A percentile compares a stretch with the other conserved stretches of the same genome.
These are phyloP conservation scores for Xenops minutus DNA, from an alignment of 2,797 vertebrate species.

Conservation along the genomic window DNA sequence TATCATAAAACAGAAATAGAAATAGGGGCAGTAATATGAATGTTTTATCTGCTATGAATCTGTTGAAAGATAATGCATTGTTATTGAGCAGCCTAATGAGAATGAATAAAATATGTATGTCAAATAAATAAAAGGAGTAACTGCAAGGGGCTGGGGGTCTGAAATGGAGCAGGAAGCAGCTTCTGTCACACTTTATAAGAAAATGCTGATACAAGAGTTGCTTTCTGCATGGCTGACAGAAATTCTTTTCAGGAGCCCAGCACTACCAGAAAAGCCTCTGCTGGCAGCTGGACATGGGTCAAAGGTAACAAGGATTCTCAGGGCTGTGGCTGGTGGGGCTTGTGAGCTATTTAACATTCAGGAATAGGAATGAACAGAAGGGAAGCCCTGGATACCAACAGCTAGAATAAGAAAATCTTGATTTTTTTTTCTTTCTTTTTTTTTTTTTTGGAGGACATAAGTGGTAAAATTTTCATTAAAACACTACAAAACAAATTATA, in stretches of 20 bases:
- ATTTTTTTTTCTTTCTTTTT: not conserved
- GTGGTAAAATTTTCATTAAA: slow-evolving; percentile 49
- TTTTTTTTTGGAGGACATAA: not conserved
- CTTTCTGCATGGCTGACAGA: not conserved
- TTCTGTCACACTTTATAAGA: not conserved
- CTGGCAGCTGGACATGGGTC: not conserved
- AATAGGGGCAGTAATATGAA: slow-evolving; percentile 19
- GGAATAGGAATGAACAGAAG: not conserved
- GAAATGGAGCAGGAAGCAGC: not conserved
- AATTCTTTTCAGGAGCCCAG: not conserved
- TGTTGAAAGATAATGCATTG: slow-evolving; percentile 34
- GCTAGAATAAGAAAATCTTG: not conserved
- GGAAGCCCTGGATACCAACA: not conserved
- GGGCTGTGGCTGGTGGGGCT: not conserved
- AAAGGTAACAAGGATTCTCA: not conserved
- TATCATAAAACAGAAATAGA: slow-evolving; percentile 47
- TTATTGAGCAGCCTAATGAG: slow-evolving; percentile 34
- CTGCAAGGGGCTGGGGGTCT: not conserved
- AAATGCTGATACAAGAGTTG: not conserved
- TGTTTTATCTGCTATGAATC: slow-evolving; percentile 47
- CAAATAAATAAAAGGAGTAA: slow-evolving; percentile 31
- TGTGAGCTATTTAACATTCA: not conserved
- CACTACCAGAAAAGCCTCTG: not conserved
- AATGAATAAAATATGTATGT: slow-evolving; percentile 50
- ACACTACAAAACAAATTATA: slow-evolving; percentile 39